Evolutionary conservation across 2,113 vertebrate species (phyloP).

Genomic region (Chaetura pelagica): DNA sequence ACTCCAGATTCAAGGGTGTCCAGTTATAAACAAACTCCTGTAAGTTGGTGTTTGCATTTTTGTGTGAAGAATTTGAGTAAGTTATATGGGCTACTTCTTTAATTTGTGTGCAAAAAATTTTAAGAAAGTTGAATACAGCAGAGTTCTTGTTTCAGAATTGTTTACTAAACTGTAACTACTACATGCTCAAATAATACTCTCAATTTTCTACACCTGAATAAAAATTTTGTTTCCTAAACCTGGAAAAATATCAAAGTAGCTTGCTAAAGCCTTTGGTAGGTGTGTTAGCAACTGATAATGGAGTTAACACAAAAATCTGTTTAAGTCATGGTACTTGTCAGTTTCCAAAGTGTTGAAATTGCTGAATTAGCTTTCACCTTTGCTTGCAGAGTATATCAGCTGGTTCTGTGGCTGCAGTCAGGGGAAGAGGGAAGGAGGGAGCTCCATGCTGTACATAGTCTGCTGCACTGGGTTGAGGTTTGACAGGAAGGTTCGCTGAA

Average conservation of each 20-base stretch:
- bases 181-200: neutral
- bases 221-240: neutral
- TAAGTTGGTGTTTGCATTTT: neutral
- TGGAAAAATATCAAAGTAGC: neutral
- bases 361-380: neutral
- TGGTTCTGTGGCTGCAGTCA: neutral
- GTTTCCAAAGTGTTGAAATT: neutral
- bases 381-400: neutral
- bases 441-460: neutral
- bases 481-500: neutral
- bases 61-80: neutral
- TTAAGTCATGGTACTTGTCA: neutral
- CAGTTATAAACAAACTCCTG: neutral
- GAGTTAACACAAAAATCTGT: neutral
- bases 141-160: neutral
- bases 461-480: neutral
- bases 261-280: neutral
- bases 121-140: neutral
- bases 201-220: neutral
- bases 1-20: neutral
- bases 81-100: neutral
- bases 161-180: neutral
- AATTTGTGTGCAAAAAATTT: neutral
- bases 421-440: neutral
- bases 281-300: neutral